A percentile compares a stretch with the other conserved stretches of the same genome.
Evolutionary conservation across 1,140 invertebrate genomes (phyloP).

Genomic region (Pteromalus puparum): DNA sequence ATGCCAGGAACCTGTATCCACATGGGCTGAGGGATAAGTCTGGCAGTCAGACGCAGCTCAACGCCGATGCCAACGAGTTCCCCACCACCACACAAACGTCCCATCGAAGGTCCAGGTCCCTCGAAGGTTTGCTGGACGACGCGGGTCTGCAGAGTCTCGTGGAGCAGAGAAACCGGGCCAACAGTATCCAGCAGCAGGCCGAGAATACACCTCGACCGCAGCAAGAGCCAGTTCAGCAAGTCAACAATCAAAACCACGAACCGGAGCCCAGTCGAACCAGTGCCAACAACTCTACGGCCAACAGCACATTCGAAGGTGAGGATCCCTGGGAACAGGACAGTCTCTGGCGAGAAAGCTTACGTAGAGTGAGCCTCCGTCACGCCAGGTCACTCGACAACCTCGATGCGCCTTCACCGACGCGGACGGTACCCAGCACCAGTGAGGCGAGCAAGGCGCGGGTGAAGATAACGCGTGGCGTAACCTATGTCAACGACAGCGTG

Average conservation of each 20-base stretch:
- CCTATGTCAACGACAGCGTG: slow-evolving; percentile 85
- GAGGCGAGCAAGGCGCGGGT: slow-evolving; percentile 54
- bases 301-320: slow-evolving; percentile 73
- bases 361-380: slow-evolving; percentile 86
- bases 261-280: background rate
- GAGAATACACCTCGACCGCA: background rate
- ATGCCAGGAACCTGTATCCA: slow-evolving; percentile 76
- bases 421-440: background rate
- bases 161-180: slow-evolving; percentile 61
- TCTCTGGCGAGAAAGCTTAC: slow-evolving; percentile 86
- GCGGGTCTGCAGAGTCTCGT: slow-evolving; percentile 70
- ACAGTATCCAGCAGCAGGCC: slow-evolving; percentile 32
- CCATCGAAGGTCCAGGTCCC: slow-evolving; percentile 76
- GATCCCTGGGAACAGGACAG: slow-evolving; percentile 89
- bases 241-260: background rate
- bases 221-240: slow-evolving; percentile 2
- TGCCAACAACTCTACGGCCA: background rate
- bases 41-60: slow-evolving; percentile 43
- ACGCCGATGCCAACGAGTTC: slow-evolving; percentile 40
- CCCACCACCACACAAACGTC: slow-evolving; percentile 56
- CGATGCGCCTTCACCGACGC: slow-evolving; percentile 69
- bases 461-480: slow-evolving; percentile 80
- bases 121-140: slow-evolving; percentile 81
- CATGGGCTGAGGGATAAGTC: slow-evolving; percentile 72
- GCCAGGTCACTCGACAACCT: slow-evolving; percentile 88